Percentiles rank a stretch among this genome's conserved stretches.
Evolutionary conservation across 2,113 vertebrate genomes (phyloP).

Genomic region (Promerops cafer): DNA sequence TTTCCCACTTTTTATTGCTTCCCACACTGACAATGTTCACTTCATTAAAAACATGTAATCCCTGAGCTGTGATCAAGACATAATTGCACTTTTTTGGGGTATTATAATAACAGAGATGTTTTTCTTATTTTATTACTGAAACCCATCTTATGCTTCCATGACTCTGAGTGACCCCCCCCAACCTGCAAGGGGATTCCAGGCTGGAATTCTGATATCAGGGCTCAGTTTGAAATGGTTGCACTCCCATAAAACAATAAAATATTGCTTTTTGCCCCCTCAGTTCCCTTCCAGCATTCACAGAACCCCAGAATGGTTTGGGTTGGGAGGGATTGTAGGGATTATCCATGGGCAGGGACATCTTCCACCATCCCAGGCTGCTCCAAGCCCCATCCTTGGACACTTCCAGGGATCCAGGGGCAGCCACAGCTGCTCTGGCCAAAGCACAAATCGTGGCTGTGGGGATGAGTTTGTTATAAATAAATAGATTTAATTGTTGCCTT

Average conservation of each 20-base stretch:
- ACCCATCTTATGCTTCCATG: not conserved
- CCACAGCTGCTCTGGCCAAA: not conserved
- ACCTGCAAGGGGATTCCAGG: not conserved
- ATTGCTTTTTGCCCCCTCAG: accelerated
- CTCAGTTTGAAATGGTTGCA: not conserved
- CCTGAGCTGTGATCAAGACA: slow-evolving; percentile 36
- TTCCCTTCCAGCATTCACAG: not conserved
- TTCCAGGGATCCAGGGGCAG: not conserved
- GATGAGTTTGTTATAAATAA: not conserved
- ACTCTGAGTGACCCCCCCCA: not conserved
- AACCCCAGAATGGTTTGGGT: not conserved
- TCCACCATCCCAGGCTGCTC: not conserved
- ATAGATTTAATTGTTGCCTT: not conserved
- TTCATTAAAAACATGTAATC: slow-evolving; percentile 69
- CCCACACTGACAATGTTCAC: slow-evolving; percentile 29
- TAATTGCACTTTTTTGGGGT: slow-evolving; percentile 44
- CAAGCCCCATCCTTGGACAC: not conserved
- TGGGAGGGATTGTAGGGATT: not conserved
- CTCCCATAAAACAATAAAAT: not conserved
- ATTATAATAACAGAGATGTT: not conserved
- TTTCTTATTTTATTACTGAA: not conserved
- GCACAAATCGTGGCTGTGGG: accelerated
- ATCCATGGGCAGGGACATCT: not conserved
- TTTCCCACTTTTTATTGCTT: slow-evolving; percentile 59
- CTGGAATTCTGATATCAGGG: not conserved